Evolutionary conservation across 2,888 invertebrate species (phyloP).

Genomic region (Lasioglossum pauxillum): DNA sequence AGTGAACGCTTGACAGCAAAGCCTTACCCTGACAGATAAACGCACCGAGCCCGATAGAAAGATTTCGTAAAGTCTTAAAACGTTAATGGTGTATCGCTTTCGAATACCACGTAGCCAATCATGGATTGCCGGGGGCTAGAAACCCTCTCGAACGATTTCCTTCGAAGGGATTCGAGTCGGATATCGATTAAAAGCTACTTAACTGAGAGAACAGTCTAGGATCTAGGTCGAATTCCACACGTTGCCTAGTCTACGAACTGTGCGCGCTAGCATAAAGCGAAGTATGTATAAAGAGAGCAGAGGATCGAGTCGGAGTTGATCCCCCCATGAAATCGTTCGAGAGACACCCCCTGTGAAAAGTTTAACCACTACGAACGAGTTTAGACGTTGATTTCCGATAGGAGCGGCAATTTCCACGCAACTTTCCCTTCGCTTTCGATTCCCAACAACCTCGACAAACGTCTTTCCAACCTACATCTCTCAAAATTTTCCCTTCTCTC

Average conservation of each 20-base stretch:
- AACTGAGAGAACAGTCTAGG: background rate
- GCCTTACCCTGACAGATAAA: conserved; percentile 50
- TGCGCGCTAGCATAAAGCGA: background rate
- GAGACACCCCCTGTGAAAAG: conserved; percentile 47
- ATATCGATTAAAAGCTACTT: background rate
- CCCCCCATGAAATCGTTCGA: conserved; percentile 30
- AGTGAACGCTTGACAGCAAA: conserved; percentile 56
- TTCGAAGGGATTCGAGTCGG: background rate
- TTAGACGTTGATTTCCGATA: conserved; percentile 74
- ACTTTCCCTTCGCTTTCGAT: conserved; percentile 32
- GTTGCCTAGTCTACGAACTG: background rate
- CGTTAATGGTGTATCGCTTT: conserved; percentile 81
- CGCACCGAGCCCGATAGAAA: conserved; percentile 51
- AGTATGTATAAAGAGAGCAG: background rate
- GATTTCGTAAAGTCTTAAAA: conserved; percentile 72
- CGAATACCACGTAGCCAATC: conserved; percentile 83
- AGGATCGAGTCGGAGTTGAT: background rate
- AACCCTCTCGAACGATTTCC: conserved; percentile 28
- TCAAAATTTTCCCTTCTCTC: conserved; percentile 4
- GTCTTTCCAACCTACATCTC: conserved; percentile 18
- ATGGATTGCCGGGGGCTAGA: conserved; percentile 69
- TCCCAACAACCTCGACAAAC: conserved; percentile 21
- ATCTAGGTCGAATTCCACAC: background rate
- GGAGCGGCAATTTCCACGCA: conserved; percentile 72
- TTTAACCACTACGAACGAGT: conserved; percentile 70